Base-by-base conservation (phyloP, 2,888 invertebrate species). In the Meloe dianella region DNA sequence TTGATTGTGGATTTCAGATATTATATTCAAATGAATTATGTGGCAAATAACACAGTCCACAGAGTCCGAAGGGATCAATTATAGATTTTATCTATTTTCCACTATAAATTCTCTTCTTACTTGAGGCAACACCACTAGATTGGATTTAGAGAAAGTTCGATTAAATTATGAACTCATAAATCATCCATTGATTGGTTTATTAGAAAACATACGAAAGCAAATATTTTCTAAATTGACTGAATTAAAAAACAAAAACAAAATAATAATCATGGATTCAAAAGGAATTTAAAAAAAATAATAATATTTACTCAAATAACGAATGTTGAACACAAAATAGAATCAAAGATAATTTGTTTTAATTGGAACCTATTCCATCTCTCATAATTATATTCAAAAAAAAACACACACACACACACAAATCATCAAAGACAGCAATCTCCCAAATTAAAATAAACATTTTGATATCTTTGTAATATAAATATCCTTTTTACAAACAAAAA, bases 311-410 rank as follows among this genome's bases (percentile, higher is more conserved):
- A n/a, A n/a, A 14, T 14, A 35, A 35, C 35, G 35, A 35, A 35
- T 14, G 0, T 35, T 7, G 14, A 35, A 35, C 14, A 20, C 20
- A 47, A 20, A 20, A 20, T 10, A 9, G 10, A 47, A 20, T 20
- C 47, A 47, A 22, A 7, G 47, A 47, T 47, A 47, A 47, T 47
- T 47, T 20, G 47, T 47, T 47, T 47, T 47, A 47, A 47, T 47
- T 47, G 20, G 20, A 20, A 3, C 2, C 47, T 7, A 3, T 1
- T 9, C 20, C 10, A n/a, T 10, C 47, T 20, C 20, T 9, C 3
- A 2, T 20, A 20, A 20, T 47, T 47, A 47, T 47, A 10, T 47
- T n/a, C 7, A 41, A 32, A 32, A 32, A 32, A 32, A 32, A 27
- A 27, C n/a, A n/a, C n/a, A n/a, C n/a, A n/a, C 32, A 32, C 7